phyloP scores from a whole-genome alignment of 92 coral and sea anemone genomes.

The Isaurus tuberculatus region DNA sequence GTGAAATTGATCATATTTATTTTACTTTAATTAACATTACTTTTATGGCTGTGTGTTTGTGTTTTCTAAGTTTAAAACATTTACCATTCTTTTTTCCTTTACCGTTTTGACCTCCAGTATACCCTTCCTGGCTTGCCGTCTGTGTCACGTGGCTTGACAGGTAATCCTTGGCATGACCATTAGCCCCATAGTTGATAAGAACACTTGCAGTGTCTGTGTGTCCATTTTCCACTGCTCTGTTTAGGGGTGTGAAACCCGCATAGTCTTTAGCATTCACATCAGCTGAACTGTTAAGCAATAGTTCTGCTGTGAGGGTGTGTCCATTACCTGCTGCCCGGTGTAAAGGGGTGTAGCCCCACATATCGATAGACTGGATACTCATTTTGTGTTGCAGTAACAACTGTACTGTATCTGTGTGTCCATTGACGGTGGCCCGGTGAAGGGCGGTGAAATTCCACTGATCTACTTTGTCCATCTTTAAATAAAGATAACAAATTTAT shows the following conservation, averaged over 20 bases:
- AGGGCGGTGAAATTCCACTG: conserved; percentile 84
- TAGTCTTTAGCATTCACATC: conserved; percentile 69
- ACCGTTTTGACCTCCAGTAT: background rate
- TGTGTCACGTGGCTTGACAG: conserved; percentile 17
- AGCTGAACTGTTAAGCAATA: conserved; percentile 61
- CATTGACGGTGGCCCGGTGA: conserved; percentile 80
- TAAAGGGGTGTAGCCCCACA: conserved; percentile 77
- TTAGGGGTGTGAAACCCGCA: conserved; percentile 66
- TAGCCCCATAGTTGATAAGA: conserved; percentile 64
- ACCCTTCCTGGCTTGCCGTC: background rate
- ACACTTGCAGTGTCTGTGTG: conserved; percentile 59
- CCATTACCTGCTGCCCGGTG: conserved; percentile 81
- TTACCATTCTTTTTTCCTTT: conserved; percentile 17
- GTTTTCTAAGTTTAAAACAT: background rate
- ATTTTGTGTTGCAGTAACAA: conserved; percentile 53
- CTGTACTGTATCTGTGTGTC: conserved; percentile 62
- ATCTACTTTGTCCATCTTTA: conserved; percentile 58
- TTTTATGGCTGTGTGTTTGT: no score
- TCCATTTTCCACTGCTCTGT: conserved; percentile 74
- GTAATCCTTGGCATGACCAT: conserved; percentile 55
- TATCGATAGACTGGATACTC: conserved; percentile 51
- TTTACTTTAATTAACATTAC: no score
- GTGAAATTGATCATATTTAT: no score
- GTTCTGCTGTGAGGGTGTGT: conserved; percentile 51
- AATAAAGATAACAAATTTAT: background rate